Base-by-base conservation (phyloP, 2,797 vertebrate species). In the Mergus octosetaceus region DNA sequence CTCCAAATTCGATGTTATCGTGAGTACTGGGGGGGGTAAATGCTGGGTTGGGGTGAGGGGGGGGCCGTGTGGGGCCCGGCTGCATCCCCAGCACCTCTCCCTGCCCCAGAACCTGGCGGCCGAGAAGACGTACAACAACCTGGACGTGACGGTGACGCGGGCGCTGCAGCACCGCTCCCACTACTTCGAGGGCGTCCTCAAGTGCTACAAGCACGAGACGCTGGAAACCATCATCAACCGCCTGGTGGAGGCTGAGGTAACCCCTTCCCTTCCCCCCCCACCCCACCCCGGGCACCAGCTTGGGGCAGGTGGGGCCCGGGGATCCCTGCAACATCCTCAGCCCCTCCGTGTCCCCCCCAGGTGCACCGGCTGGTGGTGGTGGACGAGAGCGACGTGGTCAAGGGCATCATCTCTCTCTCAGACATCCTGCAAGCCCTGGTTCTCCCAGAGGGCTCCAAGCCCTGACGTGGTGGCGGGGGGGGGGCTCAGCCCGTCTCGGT, bases 1-100 rank as follows among this genome's bases (percentile, higher is more conserved):
- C 98, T 99, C 99, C 78, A 99, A 99, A 95, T 99, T 99, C 94
- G 99, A 99, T 28, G 99, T 99, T 68, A 99, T 99, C 92, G 99
- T 99, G 98, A 99, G 99, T 99, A 91, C 86, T 1, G 12, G 70
- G 60, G 49, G n/a, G 11, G 3, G 53, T 27, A 25, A 41, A 80
- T 57, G 36, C 56, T n/a, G 65, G 19, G 15, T 39, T 19, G 51
- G 21, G 61, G 43, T 62, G 88, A 57, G 2, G 70, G 58, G 32
- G 54, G 65, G 3, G 68, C 53, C 24, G 28, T 28, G 6, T 1
- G 16, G 66, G 70, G 18, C 11, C 53, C 16, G 8, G 8, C 65
- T n/a, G 73, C 15, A 11, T 30, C 60, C 58, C 36, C 49, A 57
- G 68, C 17, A 3, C 34, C 64, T 76, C 56, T 75, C 73, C 56